Percentiles rank a stretch among this genome's conserved stretches.
phyloP scores from a whole-genome alignment of 2,888 invertebrate genomes.

The Antheraea yamamai region DNA sequence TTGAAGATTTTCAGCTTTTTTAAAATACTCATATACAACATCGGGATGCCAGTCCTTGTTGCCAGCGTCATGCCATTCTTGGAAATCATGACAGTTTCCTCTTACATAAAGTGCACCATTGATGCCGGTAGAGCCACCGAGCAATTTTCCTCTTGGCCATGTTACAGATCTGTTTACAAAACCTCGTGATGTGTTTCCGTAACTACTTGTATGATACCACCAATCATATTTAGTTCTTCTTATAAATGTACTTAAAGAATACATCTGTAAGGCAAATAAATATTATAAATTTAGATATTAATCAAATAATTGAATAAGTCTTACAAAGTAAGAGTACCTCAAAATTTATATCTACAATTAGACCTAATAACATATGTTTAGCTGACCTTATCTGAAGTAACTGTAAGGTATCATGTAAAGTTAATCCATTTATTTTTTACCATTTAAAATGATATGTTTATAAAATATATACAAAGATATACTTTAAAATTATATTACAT shows the following conservation, averaged over 20 bases:
- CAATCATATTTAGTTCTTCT: conserved; percentile 84
- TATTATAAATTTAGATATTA: background rate
- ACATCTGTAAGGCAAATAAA: background rate
- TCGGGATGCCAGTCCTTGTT: conserved; percentile 80
- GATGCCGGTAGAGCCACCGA: conserved; percentile 81
- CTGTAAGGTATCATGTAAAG: background rate
- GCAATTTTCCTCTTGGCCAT: conserved; percentile 84
- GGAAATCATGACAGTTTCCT: conserved; percentile 75
- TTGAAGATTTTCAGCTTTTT: conserved; percentile 75
- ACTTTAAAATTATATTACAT: conserved; percentile 22
- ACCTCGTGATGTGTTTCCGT: conserved; percentile 87
- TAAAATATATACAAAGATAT: background rate
- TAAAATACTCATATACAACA: conserved; percentile 71
- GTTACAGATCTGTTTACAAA: conserved; percentile 50
- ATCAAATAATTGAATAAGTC: too few relatives aligned
- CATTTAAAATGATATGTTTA: background rate
- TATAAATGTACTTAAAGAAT: background rate
- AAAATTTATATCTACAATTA: background rate
- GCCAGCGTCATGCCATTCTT: conserved; percentile 77
- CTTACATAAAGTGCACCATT: conserved; percentile 82
- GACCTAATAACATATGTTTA: background rate
- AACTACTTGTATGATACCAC: conserved; percentile 91
- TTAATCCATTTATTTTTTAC: background rate
- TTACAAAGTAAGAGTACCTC: background rate
- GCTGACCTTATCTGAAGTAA: background rate